Base-by-base conservation (phyloP, 2,113 vertebrate genomes). In the Passerina amoena region DNA sequence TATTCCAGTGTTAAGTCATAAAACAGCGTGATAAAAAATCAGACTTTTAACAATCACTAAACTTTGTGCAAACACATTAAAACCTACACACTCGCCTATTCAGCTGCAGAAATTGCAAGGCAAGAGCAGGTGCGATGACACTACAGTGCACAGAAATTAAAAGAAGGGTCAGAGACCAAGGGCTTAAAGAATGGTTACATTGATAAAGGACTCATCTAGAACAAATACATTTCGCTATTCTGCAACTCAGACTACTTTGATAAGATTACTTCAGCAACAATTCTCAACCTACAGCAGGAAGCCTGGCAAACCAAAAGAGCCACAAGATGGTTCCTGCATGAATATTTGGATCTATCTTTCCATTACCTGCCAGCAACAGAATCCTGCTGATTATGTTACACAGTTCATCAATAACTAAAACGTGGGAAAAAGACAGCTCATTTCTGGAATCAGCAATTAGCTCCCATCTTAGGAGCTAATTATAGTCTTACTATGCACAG, bases 1-100 rank as follows among this genome's bases (percentile, higher is more conserved):
- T 91, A 92, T 87, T 94, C 40, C 81, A 96, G 70, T 79, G 78
- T 94, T 65, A 92, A 95, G 40, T 91, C 51, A 92, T 80, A 77
- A 81, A 94, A 71, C 72, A 81, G 60, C 8, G 27, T 12, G 25
- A 79, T 81, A 91, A 91, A 81, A 81, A 94, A 78, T 51, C 72
- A 93, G 64, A 54, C 35, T 64, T 86, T 78, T 51, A 92, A 79
- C 77, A 84, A 71, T 14, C 20, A 47, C 61, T 84, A 40, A 90
- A 50, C 64, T 66, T 83, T 60, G 76, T 75, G 94, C 72, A 83
- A 86, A 92, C 48, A 69, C 68, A 84, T 28, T 3, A 45, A 71
- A 91, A 72, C 47, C 65, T 45, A 42, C 0, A 4, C 12, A n/a
- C 42, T 57, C 44, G 75, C 77, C 78, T 92, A 61, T 10, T 61